phyloP scores from a whole-genome alignment of 2,888 invertebrate genomes.

The Melinopterus prodromus region DNA sequence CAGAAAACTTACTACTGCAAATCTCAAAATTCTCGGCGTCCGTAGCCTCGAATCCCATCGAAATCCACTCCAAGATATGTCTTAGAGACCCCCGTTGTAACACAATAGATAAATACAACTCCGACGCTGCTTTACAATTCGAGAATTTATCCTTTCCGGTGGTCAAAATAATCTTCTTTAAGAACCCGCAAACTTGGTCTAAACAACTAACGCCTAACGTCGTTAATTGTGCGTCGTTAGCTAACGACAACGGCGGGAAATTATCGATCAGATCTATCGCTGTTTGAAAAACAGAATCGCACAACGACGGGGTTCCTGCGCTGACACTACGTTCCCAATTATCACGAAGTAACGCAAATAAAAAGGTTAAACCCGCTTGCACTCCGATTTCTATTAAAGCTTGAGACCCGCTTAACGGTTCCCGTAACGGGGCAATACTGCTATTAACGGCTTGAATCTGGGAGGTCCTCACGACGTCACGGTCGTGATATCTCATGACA shows the following conservation, averaged over 20 bases:
- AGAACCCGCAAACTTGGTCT: conserved; percentile 64
- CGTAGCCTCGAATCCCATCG: conserved; percentile 64
- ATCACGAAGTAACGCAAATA: conserved; percentile 67
- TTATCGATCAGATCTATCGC: conserved; percentile 65
- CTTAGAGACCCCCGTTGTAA: conserved; percentile 68
- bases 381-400: conserved; percentile 70
- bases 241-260: conserved; percentile 67
- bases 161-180: conserved; percentile 63
- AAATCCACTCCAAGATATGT: conserved; percentile 69
- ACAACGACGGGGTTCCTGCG: conserved; percentile 61
- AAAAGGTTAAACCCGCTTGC: conserved; percentile 66
- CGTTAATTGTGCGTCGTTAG: conserved; percentile 67
- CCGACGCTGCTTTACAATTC: conserved; percentile 60
- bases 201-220: conserved; percentile 63
- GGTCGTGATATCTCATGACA: conserved; percentile 64
- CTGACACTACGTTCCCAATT: conserved; percentile 64
- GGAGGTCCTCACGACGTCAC: conserved; percentile 53
- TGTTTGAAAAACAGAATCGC: conserved; percentile 67
- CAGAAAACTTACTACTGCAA: conserved; percentile 54
- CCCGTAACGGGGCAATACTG: conserved; percentile 33
- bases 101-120: conserved; percentile 66
- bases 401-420: conserved; percentile 59
- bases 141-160: conserved; percentile 61
- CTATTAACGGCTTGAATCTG: conserved; percentile 36
- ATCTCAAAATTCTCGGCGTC: conserved; percentile 43